Percentiles rank a stretch among this genome's conserved stretches.
Evolutionary conservation across 2,888 invertebrate species (phyloP).

Genomic region (Siphlonurus alternatus): DNA sequence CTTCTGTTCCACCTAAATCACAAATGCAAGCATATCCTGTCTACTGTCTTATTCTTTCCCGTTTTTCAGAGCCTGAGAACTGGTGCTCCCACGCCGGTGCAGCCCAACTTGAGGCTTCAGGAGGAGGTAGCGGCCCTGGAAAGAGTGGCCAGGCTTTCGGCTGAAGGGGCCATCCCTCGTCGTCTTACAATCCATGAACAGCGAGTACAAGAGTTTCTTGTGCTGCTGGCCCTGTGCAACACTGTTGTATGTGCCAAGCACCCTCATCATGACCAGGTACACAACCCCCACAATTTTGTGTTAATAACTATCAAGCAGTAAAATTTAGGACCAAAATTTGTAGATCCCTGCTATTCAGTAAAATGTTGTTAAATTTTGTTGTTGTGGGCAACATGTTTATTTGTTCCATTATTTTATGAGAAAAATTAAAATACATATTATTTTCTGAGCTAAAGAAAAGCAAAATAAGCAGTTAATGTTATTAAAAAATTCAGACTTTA

Average conservation of each 20-base stretch:
- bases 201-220: constrained; percentile 71
- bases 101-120: constrained; percentile 35
- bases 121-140: constrained; percentile 29
- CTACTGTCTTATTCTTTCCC: too few species aligned
- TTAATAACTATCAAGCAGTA: too few species aligned
- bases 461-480: too few species aligned
- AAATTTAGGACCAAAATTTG: background rate
- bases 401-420: too few species aligned
- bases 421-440: too few species aligned
- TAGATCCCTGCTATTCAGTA: background rate
- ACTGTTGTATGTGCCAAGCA: constrained; percentile 87
- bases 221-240: constrained; percentile 86
- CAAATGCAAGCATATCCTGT: too few species aligned
- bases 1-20: too few species aligned
- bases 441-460: too few species aligned
- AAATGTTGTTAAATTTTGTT: background rate
- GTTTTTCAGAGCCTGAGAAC: constrained; percentile 23
- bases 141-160: constrained; percentile 24
- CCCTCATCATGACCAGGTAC: constrained; percentile 58
- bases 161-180: constrained; percentile 4
- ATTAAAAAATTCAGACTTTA: too few species aligned
- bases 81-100: constrained; percentile 30
- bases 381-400: background rate
- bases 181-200: constrained; percentile 36
- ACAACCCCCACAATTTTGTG: constrained; percentile 20